Evolutionary conservation across 2,797 vertebrate genomes (phyloP).

Genomic region (Phalloptychus januarius): DNA sequence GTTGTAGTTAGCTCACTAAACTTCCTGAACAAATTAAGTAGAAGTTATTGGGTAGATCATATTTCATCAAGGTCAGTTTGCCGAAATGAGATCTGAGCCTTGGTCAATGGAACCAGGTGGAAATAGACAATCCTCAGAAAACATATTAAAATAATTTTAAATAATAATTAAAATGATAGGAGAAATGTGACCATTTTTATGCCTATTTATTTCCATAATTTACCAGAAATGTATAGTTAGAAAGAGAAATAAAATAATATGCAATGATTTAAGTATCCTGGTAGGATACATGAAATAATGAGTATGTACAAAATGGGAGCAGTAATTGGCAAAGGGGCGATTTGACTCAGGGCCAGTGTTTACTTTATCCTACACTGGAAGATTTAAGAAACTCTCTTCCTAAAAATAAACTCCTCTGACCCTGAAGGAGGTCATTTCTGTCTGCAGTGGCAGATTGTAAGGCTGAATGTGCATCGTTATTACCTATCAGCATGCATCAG

Average conservation of each 20-base stretch:
- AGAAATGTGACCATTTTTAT: background rate
- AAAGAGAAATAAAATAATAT: background rate
- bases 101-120: background rate
- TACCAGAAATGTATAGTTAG: background rate
- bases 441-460: conserved; percentile 71
- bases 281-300: background rate
- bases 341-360: conserved; percentile 8
- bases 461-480: conserved; percentile 74
- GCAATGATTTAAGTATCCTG: background rate
- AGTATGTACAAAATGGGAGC: background rate
- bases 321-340: background rate
- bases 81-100: background rate
- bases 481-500: conserved; percentile 78
- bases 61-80: background rate
- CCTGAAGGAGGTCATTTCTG: conserved; percentile 71
- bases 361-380: conserved; percentile 7
- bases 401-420: conserved; percentile 66
- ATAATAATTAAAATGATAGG: background rate
- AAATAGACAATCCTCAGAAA: background rate
- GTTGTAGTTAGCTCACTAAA: background rate
- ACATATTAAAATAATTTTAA: background rate
- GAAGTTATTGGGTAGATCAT: background rate
- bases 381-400: conserved; percentile 43
- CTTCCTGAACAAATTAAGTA: background rate
- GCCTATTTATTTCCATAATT: background rate